Conservation (phyloP, 2,113 vertebrate species). For the Vireo altiloquus region DNA sequence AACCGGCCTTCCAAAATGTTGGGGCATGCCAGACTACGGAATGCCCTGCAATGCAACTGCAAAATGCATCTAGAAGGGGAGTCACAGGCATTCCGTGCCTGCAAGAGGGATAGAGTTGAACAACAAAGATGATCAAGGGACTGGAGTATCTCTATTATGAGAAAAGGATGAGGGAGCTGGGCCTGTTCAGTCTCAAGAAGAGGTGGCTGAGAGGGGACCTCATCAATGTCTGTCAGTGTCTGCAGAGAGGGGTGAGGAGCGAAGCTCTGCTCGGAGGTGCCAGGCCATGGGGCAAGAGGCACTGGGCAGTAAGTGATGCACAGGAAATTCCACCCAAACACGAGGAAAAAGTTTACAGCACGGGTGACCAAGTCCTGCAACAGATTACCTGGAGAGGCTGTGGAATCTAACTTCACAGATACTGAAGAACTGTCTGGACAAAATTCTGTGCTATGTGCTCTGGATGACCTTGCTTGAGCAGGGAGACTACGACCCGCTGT, state of each 20-base stretch:
- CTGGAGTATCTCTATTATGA: accelerated
- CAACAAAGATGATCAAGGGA: not conserved
- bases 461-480: too few species aligned
- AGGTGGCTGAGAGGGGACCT: accelerated
- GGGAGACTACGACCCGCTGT: too few species aligned
- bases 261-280: not conserved
- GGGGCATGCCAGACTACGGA: too few species aligned
- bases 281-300: accelerated
- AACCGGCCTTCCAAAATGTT: not conserved
- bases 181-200: accelerated
- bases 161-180: accelerated
- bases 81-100: not conserved
- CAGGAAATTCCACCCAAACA: not conserved
- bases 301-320: accelerated
- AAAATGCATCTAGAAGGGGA: not conserved
- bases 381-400: too few species aligned
- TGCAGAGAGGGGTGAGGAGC: not conserved
- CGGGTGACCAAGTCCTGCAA: not conserved
- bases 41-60: too few species aligned
- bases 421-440: too few species aligned
- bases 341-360: not conserved
- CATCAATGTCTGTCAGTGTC: not conserved
- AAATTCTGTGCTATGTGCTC: not conserved
- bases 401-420: too few species aligned
- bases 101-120: not conserved